These are phyloP conservation scores for Lithodes maja DNA, from an alignment of 2,888 invertebrate genomes.

Conservation along the genomic window DNA sequence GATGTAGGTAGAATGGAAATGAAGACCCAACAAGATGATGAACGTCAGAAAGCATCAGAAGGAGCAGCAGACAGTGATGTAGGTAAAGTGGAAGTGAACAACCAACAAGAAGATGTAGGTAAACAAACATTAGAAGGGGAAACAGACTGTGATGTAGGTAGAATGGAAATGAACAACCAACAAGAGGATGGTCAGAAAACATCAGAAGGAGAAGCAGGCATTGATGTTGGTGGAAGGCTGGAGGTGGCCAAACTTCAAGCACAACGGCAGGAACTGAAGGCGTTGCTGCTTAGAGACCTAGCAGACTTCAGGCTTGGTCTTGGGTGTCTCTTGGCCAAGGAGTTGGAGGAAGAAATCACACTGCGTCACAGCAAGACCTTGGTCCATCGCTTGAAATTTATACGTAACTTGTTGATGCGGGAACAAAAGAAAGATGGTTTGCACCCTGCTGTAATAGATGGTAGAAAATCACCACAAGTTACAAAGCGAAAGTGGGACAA, in stretches of 20 bases:
- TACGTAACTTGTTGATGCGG: slow-evolving; percentile 19
- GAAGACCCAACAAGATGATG: background rate
- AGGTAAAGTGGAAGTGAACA: background rate
- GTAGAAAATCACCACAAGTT: background rate
- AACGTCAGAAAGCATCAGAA: too few species aligned
- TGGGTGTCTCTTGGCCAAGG: slow-evolving; percentile 42
- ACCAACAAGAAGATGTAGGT: background rate
- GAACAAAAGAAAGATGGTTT: slow-evolving; percentile 16
- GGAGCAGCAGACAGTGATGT: background rate
- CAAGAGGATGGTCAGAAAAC: background rate
- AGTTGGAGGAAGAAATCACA: slow-evolving; percentile 40
- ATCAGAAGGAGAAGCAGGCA: background rate
- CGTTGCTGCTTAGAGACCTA: slow-evolving; percentile 27
- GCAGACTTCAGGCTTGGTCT: slow-evolving; percentile 47
- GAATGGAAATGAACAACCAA: background rate
- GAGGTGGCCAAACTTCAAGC: slow-evolving; percentile 5
- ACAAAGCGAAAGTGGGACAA: background rate
- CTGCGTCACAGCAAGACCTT: slow-evolving; percentile 14
- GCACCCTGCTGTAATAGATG: slow-evolving; percentile 16
- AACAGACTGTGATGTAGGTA: background rate
- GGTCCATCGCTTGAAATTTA: slow-evolving; percentile 25
- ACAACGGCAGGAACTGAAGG: slow-evolving; percentile 36
- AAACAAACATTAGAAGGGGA: background rate
- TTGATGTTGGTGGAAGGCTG: background rate
- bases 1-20: background rate